Conservation (phyloP, 2,797 vertebrate species). For the Enteromius treurensis region DNA sequence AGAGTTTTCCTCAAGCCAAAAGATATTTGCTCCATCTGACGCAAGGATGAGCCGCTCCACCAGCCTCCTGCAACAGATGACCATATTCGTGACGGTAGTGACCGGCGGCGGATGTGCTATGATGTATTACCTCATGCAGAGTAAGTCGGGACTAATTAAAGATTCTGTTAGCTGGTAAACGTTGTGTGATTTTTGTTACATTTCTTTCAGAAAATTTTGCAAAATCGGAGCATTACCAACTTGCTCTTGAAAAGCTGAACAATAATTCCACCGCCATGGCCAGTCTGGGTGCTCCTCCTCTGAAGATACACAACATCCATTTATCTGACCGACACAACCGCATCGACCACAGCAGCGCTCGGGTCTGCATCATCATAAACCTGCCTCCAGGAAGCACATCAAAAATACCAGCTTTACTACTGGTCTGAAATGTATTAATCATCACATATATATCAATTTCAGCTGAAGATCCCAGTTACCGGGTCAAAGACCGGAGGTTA, state of each 20-base stretch:
- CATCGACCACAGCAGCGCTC: constrained; percentile 72
- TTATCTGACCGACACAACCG: constrained; percentile 79
- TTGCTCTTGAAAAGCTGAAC: constrained; percentile 79
- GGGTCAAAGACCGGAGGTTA: constrained; percentile 78
- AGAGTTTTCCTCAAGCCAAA: not conserved
- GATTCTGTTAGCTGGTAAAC: not conserved
- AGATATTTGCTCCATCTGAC: not conserved
- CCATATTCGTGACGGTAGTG: constrained; percentile 78
- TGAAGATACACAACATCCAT: constrained; percentile 81
- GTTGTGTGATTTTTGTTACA: not conserved
- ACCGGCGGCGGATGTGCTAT: constrained; percentile 68
- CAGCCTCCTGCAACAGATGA: constrained; percentile 74
- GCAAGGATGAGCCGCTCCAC: constrained; percentile 69
- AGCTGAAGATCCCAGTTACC: constrained; percentile 89
- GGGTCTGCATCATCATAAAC: constrained; percentile 68
- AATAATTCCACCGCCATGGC: constrained; percentile 76
- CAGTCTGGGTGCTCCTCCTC: constrained; percentile 80
- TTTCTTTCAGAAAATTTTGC: constrained; percentile 74
- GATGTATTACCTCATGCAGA: constrained; percentile 84
- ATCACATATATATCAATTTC: constrained; percentile 42
- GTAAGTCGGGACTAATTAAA: constrained; percentile 71
- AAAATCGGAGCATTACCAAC: constrained; percentile 78
- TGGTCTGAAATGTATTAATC: not conserved
- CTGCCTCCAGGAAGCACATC: not conserved
- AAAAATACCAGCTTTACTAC: not conserved